Conservation (phyloP, 1,140 invertebrate genomes). For the Mycetomoellerius zeteki region DNA sequence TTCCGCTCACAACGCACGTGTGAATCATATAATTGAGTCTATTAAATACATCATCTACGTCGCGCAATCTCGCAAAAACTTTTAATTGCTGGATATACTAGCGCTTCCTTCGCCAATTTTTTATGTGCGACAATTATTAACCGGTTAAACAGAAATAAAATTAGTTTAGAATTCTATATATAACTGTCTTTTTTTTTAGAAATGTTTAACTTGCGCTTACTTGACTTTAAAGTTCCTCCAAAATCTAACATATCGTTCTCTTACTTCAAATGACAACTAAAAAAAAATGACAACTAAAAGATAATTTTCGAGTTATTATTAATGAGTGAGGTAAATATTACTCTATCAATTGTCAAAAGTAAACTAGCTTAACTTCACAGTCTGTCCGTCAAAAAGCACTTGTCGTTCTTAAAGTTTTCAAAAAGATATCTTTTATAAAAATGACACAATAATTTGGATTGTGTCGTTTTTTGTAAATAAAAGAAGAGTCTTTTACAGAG, state of each 20-base stretch:
- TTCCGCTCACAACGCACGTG: neutral
- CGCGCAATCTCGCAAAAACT: conserved; percentile 8
- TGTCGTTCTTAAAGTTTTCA: no score
- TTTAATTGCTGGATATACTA: neutral
- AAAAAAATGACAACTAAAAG: no score
- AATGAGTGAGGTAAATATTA: no score
- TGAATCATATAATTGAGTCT: neutral
- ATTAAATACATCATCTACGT: neutral
- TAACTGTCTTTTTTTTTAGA: neutral
- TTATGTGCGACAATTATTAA: neutral
- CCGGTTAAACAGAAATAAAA: neutral
- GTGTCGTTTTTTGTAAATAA: no score
- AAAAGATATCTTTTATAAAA: no score
- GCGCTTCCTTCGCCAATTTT: neutral
- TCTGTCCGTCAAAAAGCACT: no score
- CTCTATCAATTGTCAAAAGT: no score
- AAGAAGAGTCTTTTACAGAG: no score
- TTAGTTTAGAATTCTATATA: neutral
- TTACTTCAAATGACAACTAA: no score
- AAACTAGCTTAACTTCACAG: no score
- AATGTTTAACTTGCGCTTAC: neutral
- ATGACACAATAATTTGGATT: no score
- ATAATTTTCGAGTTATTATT: no score
- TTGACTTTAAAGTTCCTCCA: neutral
- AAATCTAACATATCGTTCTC: neutral